Base-by-base conservation (phyloP, 2,888 invertebrate genomes). In the Petrolisthes cinctipes region DNA sequence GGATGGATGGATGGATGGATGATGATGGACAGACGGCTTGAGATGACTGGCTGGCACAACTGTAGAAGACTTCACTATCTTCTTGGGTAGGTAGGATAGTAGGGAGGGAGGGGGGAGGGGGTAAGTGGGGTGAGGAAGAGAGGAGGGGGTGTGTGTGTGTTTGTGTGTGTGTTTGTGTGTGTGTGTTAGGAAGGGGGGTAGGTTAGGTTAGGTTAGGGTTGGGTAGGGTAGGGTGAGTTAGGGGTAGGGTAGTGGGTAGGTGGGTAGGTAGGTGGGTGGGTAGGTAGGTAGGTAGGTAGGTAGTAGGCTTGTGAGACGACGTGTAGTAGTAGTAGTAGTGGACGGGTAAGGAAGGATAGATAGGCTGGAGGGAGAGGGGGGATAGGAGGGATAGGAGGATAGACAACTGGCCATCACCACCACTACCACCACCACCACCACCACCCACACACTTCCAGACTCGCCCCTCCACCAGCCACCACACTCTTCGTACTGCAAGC, bases 91-190 rank as follows among this genome's bases (percentile, higher is more conserved):
- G 37, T 66, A 14, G 75, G 14, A 11, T n/a, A 11, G 75, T 20
- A 75, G 51, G 75, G n/a, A 75, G 75, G 11, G 61, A 3, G 61
- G 61, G 61, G 9, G 61, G 61, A 17, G 3, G 61, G 61, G 61
- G 61, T 9, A 61, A 61, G 61, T 9, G 61, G 9, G 11, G 51
- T 66, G 37, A 2, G 14, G 37, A 5, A 37, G 14, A 7, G 14
- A 14, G 56, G 54, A 79, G 79, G 4, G 79, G 73, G 23, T 9
- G 79, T 11, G 76, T 66, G 66, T 66, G 66, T 66, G 66, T 66
- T 7, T 66, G 66, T 66, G 66, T 66, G 66, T 66, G 66, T 37
- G 37, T 37, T 11, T 66, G 66, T 66, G 66, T 66, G 66, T 66
- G 66, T 37, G 37, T 37, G 37, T 37, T 37, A 37, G 2, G 37